Percentiles rank a stretch among this genome's conserved stretches.
phyloP scores from a whole-genome alignment of 2,797 vertebrate genomes.

The Microtus californicus region DNA sequence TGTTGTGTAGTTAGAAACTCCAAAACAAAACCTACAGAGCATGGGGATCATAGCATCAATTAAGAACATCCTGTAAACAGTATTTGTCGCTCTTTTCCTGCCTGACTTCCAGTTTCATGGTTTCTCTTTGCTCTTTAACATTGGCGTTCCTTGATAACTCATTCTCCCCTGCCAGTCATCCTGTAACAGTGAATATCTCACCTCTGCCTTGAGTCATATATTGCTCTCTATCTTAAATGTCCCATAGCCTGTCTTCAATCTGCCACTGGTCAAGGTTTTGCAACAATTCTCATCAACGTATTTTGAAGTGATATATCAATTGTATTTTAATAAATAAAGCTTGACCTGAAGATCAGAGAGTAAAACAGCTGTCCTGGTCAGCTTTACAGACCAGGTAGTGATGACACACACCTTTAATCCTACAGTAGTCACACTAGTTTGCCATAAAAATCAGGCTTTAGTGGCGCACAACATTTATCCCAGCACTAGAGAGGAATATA shows the following conservation, averaged over 20 bases:
- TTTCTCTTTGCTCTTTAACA: neutral
- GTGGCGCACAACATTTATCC: too few relatives aligned
- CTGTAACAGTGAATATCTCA: neutral
- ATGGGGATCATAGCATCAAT: neutral
- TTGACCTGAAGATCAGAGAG: too few relatives aligned
- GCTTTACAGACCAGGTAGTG: too few relatives aligned
- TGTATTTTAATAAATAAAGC: too few relatives aligned
- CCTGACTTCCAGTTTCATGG: neutral
- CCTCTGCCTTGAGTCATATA: neutral
- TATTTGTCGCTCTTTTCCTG: neutral
- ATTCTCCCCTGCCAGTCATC: neutral
- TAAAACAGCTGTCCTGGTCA: too few relatives aligned
- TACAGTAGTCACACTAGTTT: too few relatives aligned
- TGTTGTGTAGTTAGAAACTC: neutral
- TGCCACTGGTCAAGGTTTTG: neutral
- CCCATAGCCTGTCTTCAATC: neutral
- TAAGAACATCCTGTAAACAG: neutral
- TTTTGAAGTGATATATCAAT: too few relatives aligned
- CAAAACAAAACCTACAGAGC: constrained; percentile 18
- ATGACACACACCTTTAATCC: too few relatives aligned
- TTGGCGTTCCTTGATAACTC: neutral
- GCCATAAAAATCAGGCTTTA: too few relatives aligned
- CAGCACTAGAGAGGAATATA: too few relatives aligned
- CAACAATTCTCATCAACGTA: neutral
- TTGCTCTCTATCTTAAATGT: neutral